These are phyloP conservation scores for Hydrolagus colliei DNA, from an alignment of 2,797 vertebrate genomes.

Conservation along the genomic window DNA sequence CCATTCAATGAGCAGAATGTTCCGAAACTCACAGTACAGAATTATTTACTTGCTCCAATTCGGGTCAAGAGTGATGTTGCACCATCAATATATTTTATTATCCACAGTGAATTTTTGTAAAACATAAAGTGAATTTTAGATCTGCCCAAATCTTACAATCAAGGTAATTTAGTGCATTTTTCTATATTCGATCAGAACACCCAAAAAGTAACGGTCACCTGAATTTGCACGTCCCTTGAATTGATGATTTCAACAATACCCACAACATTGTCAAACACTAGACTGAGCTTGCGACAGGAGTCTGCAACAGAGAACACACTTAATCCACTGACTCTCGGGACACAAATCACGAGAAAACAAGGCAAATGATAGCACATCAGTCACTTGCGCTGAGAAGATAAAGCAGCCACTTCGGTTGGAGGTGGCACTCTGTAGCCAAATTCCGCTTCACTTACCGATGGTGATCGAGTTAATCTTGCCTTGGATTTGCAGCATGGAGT, in stretches of 20 bases:
- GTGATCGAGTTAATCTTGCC: conserved; percentile 97
- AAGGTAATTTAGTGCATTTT: background rate
- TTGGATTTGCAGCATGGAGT: conserved; percentile 83
- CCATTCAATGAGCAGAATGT: too few species aligned
- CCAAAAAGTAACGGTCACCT: conserved; percentile 59
- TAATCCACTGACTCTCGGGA: background rate
- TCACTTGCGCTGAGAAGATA: background rate
- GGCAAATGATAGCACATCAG: background rate
- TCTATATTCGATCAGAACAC: background rate
- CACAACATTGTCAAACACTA: conserved; percentile 91
- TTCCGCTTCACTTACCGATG: conserved; percentile 59
- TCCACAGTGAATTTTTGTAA: background rate
- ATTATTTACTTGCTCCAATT: too few species aligned
- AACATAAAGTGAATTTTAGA: background rate
- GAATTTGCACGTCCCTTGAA: conserved; percentile 80
- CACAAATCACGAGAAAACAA: background rate
- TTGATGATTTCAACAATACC: conserved; percentile 97
- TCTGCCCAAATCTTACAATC: background rate
- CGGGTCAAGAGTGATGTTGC: too few species aligned
- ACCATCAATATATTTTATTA: too few species aligned
- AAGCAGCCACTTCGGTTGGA: background rate
- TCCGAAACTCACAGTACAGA: too few species aligned
- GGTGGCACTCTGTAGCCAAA: background rate
- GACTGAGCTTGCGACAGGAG: conserved; percentile 88
- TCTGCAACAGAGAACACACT: conserved; percentile 56